Percentiles rank a stretch among this genome's conserved stretches.
Conservation (phyloP, 2,113 vertebrate genomes). For the Malurus alboscapulatus region DNA sequence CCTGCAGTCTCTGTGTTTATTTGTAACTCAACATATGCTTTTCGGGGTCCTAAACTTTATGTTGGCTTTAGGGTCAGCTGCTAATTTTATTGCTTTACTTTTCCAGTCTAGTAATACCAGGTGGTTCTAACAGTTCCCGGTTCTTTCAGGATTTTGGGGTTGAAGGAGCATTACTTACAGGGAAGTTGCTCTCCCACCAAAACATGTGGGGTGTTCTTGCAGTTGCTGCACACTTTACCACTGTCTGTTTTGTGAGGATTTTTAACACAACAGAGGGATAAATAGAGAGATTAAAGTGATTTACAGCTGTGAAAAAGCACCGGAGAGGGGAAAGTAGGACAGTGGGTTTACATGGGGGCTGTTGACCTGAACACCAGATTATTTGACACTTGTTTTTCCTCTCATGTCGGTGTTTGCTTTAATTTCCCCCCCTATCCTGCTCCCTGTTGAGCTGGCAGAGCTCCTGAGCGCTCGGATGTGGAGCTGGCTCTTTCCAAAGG, state of each 20-base stretch:
- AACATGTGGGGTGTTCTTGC: fast-evolving
- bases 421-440: fast-evolving
- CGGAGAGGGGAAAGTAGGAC: background rate
- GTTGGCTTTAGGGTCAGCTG: background rate
- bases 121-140: fast-evolving
- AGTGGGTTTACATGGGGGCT: background rate
- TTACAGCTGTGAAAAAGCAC: background rate
- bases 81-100: background rate
- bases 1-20: background rate
- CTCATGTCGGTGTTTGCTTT: background rate
- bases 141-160: background rate
- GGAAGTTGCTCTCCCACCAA: background rate
- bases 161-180: background rate
- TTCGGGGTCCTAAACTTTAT: background rate
- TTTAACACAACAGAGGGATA: background rate
- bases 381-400: background rate
- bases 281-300: background rate
- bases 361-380: background rate
- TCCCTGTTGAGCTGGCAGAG: background rate
- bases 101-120: background rate
- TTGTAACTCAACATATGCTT: background rate
- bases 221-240: background rate
- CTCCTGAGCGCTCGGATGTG: fast-evolving
- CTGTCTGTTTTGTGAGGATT: background rate
- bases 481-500: background rate